Conservation (phyloP, 2,888 invertebrate genomes). For the Sminthurinus aureus region DNA sequence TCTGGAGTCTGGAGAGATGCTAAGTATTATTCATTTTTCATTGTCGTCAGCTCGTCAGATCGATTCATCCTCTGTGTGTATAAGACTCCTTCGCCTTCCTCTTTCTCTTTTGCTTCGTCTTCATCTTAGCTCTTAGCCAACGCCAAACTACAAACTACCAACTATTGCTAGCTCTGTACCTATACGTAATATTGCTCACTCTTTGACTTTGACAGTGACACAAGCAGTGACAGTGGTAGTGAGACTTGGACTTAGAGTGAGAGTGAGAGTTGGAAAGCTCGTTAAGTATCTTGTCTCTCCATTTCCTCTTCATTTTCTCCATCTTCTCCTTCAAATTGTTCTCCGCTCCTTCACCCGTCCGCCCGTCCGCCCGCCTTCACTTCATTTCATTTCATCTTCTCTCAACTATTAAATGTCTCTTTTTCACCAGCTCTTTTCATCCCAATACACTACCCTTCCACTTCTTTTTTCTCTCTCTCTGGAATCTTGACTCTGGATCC, state of each 20-base stretch:
- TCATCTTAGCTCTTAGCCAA: not conserved
- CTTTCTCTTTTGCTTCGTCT: slow-evolving; percentile 8
- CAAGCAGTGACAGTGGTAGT: not conserved
- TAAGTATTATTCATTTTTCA: slow-evolving; percentile 37
- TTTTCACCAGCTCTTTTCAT: not conserved
- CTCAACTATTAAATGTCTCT: not conserved
- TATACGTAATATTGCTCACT: not conserved
- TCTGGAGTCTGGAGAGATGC: slow-evolving; percentile 36
- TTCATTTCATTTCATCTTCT: too few species aligned
- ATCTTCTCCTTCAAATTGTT: too few species aligned
- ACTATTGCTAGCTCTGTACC: too few species aligned
- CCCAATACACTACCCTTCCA: not conserved
- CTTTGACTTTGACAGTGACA: slow-evolving; percentile 1
- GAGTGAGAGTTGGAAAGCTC: slow-evolving; percentile 14
- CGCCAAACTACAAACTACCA: too few species aligned
- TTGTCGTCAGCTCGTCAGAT: slow-evolving; percentile 32
- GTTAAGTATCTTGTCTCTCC: slow-evolving; percentile 27
- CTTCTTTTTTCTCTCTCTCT: not conserved
- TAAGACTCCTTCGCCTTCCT: not conserved
- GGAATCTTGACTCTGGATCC: too few species aligned
- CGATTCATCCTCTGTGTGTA: not conserved
- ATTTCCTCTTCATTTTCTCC: not conserved
- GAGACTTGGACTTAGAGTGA: not conserved
- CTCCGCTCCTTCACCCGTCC: too few species aligned
- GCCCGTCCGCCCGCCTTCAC: too few species aligned